Evolutionary conservation across 2,888 invertebrate species (phyloP).

Genomic region (Leucophenga montana): DNA sequence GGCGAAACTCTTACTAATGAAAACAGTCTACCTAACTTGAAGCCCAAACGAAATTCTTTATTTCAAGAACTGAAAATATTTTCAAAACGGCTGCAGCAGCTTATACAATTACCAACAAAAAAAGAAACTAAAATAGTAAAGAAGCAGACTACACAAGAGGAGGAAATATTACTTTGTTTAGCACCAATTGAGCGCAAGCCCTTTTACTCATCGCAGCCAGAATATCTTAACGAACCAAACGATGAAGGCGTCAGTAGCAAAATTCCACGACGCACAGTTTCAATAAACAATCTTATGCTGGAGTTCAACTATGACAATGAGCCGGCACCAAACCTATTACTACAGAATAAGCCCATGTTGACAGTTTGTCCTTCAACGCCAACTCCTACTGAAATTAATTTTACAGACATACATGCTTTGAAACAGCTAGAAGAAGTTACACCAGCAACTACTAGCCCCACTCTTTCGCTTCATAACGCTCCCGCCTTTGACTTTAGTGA

Average conservation of each 20-base stretch:
- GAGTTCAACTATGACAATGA: slow-evolving; percentile 29
- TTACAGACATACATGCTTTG: slow-evolving; percentile 32
- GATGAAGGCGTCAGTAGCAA: not conserved
- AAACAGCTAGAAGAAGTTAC: not conserved
- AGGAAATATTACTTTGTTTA: slow-evolving; percentile 27
- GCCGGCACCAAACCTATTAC: slow-evolving; percentile 44
- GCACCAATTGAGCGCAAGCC: slow-evolving; percentile 47
- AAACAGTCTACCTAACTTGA: slow-evolving; percentile 59
- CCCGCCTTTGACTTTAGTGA: slow-evolving; percentile 28
- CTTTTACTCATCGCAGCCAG: slow-evolving; percentile 68
- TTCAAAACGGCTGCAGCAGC: slow-evolving; percentile 58
- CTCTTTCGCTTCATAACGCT: slow-evolving; percentile 24
- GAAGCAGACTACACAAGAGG: too few species aligned
- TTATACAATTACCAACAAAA: slow-evolving; percentile 52
- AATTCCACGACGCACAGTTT: slow-evolving; percentile 42
- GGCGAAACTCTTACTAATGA: slow-evolving; percentile 63
- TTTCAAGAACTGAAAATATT: slow-evolving; percentile 65
- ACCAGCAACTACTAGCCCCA: slow-evolving; percentile 16
- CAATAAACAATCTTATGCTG: slow-evolving; percentile 40
- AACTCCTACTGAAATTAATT: slow-evolving; percentile 64
- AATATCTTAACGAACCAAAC: slow-evolving; percentile 47
- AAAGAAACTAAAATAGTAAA: slow-evolving; percentile 23
- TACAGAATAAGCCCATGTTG: slow-evolving; percentile 59
- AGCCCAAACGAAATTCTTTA: slow-evolving; percentile 56
- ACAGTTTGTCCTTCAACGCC: slow-evolving; percentile 69